These are phyloP conservation scores for Amblyjoppa proteus DNA, from an alignment of 2,888 invertebrate species.

Conservation along the genomic window DNA sequence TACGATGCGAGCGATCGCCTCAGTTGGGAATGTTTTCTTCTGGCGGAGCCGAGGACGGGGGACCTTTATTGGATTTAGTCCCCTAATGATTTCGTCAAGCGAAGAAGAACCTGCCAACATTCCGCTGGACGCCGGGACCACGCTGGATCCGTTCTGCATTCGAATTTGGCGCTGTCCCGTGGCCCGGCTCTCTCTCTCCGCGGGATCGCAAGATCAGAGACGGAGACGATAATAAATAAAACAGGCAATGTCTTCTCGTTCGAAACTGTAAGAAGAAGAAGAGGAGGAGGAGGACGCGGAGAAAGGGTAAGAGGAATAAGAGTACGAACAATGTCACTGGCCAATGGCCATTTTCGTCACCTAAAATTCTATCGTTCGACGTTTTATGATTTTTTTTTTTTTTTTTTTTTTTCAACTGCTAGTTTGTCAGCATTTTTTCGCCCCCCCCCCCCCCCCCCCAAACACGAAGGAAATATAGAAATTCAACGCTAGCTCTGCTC, in stretches of 20 bases:
- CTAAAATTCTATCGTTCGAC: constrained; percentile 39
- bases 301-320: constrained; percentile 15
- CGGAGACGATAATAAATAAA: constrained; percentile 59
- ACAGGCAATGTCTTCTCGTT: constrained; percentile 41
- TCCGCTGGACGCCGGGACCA: constrained; percentile 66
- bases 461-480: background rate
- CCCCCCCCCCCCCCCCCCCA: too few relatives aligned
- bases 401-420: background rate
- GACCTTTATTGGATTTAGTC: constrained; percentile 81
- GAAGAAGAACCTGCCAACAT: constrained; percentile 78
- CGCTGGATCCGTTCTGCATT: constrained; percentile 74
- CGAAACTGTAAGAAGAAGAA: constrained; percentile 35
- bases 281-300: background rate
- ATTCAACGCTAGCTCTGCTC: background rate
- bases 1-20: constrained; percentile 79
- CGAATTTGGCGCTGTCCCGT: constrained; percentile 74
- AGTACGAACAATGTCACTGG: constrained; percentile 26
- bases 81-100: constrained; percentile 81
- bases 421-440: background rate
- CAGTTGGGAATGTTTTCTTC: constrained; percentile 80
- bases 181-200: constrained; percentile 18
- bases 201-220: constrained; percentile 28
- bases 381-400: background rate
- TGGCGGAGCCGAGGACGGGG: constrained; percentile 69
- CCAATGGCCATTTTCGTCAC: constrained; percentile 62